Conservation (phyloP, 2,797 vertebrate species). For the Gambusia yucatana region DNA sequence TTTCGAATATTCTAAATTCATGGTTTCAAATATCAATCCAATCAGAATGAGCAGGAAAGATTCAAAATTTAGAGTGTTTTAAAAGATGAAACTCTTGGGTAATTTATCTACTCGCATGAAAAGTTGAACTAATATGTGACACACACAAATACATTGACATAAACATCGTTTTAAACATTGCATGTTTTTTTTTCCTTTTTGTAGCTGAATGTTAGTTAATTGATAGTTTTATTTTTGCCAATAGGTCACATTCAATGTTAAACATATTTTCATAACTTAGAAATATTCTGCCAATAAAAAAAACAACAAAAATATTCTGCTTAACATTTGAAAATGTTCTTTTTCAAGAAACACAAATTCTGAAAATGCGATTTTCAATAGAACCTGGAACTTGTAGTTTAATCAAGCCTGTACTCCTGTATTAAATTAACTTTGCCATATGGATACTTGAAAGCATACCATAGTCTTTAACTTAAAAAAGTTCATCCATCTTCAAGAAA, state of each 20-base stretch:
- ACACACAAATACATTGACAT: background rate
- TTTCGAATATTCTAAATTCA: background rate
- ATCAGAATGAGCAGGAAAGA: background rate
- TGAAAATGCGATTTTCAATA: background rate
- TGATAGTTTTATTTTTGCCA: background rate
- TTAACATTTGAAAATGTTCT: background rate
- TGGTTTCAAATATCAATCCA: background rate
- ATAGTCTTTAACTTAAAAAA: background rate
- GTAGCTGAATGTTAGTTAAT: background rate
- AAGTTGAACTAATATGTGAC: background rate
- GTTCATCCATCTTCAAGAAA: background rate
- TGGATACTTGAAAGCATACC: background rate
- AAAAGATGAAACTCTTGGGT: background rate
- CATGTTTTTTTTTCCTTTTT: background rate
- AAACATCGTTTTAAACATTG: background rate
- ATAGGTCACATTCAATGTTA: background rate
- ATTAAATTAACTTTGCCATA: background rate
- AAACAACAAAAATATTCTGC: background rate
- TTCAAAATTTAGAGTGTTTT: background rate
- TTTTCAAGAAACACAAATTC: background rate
- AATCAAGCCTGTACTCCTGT: background rate
- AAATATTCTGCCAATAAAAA: background rate
- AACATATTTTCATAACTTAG: background rate
- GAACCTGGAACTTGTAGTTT: background rate
- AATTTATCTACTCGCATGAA: background rate